A percentile compares a stretch with the other conserved stretches of the same genome.
These are phyloP conservation scores for Psettodes erumei DNA, from an alignment of 2,113 vertebrate genomes.

Conservation along the genomic window DNA sequence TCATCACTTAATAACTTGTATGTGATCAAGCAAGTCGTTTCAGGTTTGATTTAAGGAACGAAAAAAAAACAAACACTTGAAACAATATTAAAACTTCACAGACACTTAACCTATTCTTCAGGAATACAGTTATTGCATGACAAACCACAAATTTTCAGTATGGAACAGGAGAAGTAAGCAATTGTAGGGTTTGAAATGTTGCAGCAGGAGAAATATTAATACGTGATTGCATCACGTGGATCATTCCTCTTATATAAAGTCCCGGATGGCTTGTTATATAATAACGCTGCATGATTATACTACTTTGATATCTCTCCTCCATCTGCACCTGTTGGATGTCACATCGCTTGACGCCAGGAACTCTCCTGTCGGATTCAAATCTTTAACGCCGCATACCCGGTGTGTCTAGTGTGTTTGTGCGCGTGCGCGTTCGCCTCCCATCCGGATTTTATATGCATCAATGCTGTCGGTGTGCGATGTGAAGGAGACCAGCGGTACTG, in stretches of 20 bases:
- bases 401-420: background rate
- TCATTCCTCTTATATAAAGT: background rate
- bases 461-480: constrained; percentile 40
- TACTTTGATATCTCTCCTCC: background rate
- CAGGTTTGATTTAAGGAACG: too few species aligned
- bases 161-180: background rate
- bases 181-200: background rate
- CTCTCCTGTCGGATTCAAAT: background rate
- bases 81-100: background rate
- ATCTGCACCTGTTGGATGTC: constrained; percentile 16
- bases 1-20: too few species aligned
- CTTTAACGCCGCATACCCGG: constrained; percentile 20
- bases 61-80: too few species aligned
- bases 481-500: constrained; percentile 3
- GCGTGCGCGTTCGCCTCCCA: background rate
- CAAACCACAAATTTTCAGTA: too few species aligned
- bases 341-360: constrained; percentile 2
- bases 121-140: too few species aligned
- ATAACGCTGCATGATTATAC: background rate
- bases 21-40: too few species aligned
- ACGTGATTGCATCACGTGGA: background rate
- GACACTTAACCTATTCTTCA: too few species aligned
- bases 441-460: constrained; percentile 34
- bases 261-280: background rate
- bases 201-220: background rate